phyloP scores from a whole-genome alignment of 2,797 vertebrate species.

The Sebastes taczanowskii region DNA sequence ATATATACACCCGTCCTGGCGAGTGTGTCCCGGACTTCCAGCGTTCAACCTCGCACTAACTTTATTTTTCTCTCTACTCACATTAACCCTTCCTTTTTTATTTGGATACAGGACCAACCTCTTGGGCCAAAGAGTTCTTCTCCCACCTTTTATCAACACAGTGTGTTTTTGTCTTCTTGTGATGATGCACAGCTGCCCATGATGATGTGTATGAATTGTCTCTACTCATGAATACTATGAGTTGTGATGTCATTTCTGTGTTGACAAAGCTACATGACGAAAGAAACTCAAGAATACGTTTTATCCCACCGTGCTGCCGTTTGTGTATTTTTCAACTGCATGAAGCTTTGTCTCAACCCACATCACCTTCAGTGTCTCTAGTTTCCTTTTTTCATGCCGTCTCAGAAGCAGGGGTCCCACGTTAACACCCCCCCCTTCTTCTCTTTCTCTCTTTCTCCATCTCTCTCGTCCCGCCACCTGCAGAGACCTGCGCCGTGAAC shows the following conservation, averaged over 20 bases:
- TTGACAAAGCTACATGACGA: constrained; percentile 61
- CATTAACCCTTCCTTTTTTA: constrained; percentile 33
- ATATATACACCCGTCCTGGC: constrained; percentile 37
- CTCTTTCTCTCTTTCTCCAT: constrained; percentile 52
- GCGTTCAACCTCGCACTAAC: constrained; percentile 51
- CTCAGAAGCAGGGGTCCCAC: constrained; percentile 6
- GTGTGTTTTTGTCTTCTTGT: constrained; percentile 26
- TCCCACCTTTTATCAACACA: constrained; percentile 38
- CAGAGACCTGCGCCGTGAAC: constrained; percentile 98
- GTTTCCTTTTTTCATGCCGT: constrained; percentile 10
- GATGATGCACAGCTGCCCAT: constrained; percentile 10
- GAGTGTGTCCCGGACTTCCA: constrained; percentile 30
- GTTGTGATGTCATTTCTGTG: constrained; percentile 18
- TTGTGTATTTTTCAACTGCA: constrained; percentile 49
- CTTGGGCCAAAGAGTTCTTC: constrained; percentile 46
- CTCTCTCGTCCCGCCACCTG: constrained; percentile 43
- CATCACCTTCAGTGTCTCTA: constrained; percentile 27
- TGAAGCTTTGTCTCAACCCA: constrained; percentile 63
- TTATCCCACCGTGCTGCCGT: background rate
- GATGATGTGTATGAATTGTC: constrained; percentile 8
- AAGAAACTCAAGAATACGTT: constrained; percentile 7
- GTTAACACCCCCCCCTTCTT: constrained; percentile 37
- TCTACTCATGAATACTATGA: constrained; percentile 1
- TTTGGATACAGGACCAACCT: constrained; percentile 60
- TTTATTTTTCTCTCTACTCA: constrained; percentile 56